Percentiles rank a stretch among this genome's conserved stretches.
Conservation (phyloP, 1,140 invertebrate species). For the Drusus annulatus region DNA sequence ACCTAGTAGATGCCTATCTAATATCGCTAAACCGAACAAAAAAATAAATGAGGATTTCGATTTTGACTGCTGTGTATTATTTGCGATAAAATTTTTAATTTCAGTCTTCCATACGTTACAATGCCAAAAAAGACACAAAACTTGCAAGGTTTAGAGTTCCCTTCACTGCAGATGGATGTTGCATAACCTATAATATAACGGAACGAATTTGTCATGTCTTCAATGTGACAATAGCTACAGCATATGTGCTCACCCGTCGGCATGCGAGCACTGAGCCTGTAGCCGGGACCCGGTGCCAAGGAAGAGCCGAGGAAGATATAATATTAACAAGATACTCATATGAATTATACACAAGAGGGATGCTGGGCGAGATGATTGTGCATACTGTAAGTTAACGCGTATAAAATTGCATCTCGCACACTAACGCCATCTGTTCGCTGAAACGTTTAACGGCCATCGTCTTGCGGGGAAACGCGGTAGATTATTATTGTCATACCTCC, state of each 20-base stretch:
- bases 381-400: slow-evolving; percentile 41
- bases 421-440: slow-evolving; percentile 41
- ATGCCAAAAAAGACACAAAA: too few relatives aligned
- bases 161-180: too few relatives aligned
- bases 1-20: too few relatives aligned
- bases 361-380: slow-evolving; percentile 23
- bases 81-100: too few relatives aligned
- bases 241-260: neutral
- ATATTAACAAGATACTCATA: slow-evolving; percentile 29
- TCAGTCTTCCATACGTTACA: too few relatives aligned
- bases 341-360: slow-evolving; percentile 22
- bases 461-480: neutral
- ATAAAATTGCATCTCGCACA: slow-evolving; percentile 44
- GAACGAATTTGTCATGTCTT: too few relatives aligned
- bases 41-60: too few relatives aligned
- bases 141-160: too few relatives aligned
- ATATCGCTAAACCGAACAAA: too few relatives aligned
- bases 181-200: too few relatives aligned
- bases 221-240: too few relatives aligned
- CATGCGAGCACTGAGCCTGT: neutral
- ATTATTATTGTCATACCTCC: neutral
- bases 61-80: too few relatives aligned
- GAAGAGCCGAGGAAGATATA: slow-evolving; percentile 21
- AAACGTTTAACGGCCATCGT: slow-evolving; percentile 27
- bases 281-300: neutral